Evolutionary conservation across 2,888 invertebrate genomes (phyloP).

Genomic region (Leptogaster cylindrica): DNA sequence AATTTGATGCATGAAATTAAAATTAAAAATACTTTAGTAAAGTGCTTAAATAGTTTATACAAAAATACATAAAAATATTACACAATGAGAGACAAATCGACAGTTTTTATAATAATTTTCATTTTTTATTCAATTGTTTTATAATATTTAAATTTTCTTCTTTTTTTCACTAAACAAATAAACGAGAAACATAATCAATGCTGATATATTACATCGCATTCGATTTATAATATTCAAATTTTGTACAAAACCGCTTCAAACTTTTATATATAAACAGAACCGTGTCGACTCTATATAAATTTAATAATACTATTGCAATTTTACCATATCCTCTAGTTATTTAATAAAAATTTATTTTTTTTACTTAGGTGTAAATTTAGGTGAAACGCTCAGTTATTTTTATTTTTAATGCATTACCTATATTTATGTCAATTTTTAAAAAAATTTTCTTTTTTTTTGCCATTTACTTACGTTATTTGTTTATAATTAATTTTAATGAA

Average conservation of each 20-base stretch:
- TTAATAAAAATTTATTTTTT: slow-evolving; percentile 23
- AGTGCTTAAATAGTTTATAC: too few species aligned
- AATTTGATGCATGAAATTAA: too few species aligned
- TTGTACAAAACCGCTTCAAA: slow-evolving; percentile 11
- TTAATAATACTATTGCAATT: slow-evolving; percentile 11
- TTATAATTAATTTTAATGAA: slow-evolving; percentile 1
- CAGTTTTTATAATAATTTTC: slow-evolving; percentile 4
- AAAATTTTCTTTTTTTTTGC: not conserved
- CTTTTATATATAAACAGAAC: slow-evolving; percentile 1
- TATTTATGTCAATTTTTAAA: not conserved
- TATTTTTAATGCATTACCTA: not conserved
- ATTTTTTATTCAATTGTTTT: slow-evolving; percentile 11
- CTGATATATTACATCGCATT: slow-evolving; percentile 12
- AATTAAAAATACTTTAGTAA: too few species aligned
- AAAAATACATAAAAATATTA: not conserved
- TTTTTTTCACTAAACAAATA: not conserved
- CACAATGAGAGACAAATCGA: too few species aligned
- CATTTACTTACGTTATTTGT: not conserved
- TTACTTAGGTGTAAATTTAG: slow-evolving; percentile 18
- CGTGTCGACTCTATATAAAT: not conserved
- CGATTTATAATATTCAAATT: slow-evolving; percentile 4
- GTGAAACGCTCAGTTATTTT: slow-evolving; percentile 11
- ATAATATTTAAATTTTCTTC: slow-evolving; percentile 1
- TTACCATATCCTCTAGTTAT: not conserved
- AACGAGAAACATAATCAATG: slow-evolving; percentile 9